Evolutionary conservation across 2,888 invertebrate species (phyloP).

Genomic region (Erebia ligea): DNA sequence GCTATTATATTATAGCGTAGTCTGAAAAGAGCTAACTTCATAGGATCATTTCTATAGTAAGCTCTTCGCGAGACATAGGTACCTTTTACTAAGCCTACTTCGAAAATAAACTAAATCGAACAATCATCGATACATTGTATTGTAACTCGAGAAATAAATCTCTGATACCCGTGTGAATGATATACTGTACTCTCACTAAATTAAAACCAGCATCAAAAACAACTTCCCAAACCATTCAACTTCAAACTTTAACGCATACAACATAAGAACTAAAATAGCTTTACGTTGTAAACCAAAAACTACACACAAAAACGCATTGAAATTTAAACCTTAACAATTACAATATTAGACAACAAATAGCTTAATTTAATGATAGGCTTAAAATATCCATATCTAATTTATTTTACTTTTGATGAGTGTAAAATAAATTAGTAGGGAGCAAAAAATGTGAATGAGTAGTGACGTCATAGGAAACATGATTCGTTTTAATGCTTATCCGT

Average conservation of each 20-base stretch:
- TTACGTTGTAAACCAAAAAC: background rate
- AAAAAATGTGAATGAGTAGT: conserved; percentile 41
- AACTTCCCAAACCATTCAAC: background rate
- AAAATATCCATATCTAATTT: conserved; percentile 9
- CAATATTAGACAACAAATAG: background rate
- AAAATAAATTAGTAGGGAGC: conserved; percentile 35
- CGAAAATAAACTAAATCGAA: conserved; percentile 4
- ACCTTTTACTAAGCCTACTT: background rate
- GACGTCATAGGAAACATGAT: conserved; percentile 36
- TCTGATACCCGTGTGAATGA: conserved; percentile 18
- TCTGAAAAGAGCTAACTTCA: too few relatives aligned
- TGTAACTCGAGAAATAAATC: conserved; percentile 8
- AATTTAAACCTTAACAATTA: background rate
- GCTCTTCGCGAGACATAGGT: too few relatives aligned
- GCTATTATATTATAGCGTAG: too few relatives aligned
- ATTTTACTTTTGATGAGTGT: conserved; percentile 18
- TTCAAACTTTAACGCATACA: background rate
- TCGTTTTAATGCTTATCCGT: conserved; percentile 23
- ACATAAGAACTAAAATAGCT: background rate
- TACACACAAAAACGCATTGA: background rate
- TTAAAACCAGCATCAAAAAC: conserved; percentile 6
- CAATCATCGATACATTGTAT: conserved; percentile 1
- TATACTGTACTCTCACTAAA: conserved; percentile 13
- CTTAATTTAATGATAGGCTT: background rate
- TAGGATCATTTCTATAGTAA: too few relatives aligned